phyloP scores from a whole-genome alignment of 2,797 vertebrate genomes.

The Sebastes flavidus region DNA sequence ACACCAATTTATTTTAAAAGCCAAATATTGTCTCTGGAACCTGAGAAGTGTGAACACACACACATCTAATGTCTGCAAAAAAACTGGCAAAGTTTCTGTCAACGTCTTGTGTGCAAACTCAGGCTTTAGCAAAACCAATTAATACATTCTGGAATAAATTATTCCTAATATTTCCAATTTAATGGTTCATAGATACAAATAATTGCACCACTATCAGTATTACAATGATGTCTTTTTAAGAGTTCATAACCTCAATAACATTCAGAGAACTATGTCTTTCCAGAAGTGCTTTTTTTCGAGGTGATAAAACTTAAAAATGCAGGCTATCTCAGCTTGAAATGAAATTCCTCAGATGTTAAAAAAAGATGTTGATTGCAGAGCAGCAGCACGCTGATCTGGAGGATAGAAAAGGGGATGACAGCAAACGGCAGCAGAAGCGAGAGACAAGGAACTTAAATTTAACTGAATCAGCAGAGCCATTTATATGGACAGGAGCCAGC shows the following conservation, averaged over 20 bases:
- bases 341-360: slow-evolving; percentile 13
- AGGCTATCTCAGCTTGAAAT: slow-evolving; percentile 17
- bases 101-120: slow-evolving; percentile 1
- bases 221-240: slow-evolving; percentile 15
- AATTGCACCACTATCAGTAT: slow-evolving; percentile 24
- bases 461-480: slow-evolving; percentile 61
- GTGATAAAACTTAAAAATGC: slow-evolving; percentile 6
- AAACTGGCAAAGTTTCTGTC: slow-evolving; percentile 12
- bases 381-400: slow-evolving; percentile 6
- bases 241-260: slow-evolving; percentile 16
- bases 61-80: slow-evolving; percentile 13
- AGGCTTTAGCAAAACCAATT: slow-evolving; percentile 1
- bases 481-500: slow-evolving; percentile 56
- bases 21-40: slow-evolving; percentile 35
- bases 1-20: slow-evolving; percentile 28
- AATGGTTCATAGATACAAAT: slow-evolving; percentile 29
- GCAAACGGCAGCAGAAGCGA: slow-evolving; percentile 31
- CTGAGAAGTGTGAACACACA: slow-evolving; percentile 25
- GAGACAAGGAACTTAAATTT: slow-evolving; percentile 50
- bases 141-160: slow-evolving; percentile 35
- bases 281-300: not conserved
- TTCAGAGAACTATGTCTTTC: slow-evolving; percentile 2
- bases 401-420: slow-evolving; percentile 26
- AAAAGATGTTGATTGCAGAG: slow-evolving; percentile 33
- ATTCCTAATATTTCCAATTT: slow-evolving; percentile 32